These are phyloP conservation scores for Epinephelus moara DNA, from an alignment of 2,113 vertebrate species.

Conservation along the genomic window DNA sequence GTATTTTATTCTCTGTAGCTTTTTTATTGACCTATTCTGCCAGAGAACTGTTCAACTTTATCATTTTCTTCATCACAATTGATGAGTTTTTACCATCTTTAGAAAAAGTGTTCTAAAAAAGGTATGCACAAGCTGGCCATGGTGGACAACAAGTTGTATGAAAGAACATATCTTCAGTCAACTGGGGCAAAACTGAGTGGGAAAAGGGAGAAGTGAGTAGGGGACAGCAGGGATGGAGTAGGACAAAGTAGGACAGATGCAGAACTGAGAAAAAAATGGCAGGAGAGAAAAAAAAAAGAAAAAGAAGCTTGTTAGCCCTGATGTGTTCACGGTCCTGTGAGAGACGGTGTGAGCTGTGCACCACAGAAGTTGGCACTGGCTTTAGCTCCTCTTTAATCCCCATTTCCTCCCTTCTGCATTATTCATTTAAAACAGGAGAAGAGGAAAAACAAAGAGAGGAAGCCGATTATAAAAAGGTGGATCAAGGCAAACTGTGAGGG, in stretches of 20 bases:
- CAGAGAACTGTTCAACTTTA: background rate
- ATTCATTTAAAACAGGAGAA: conserved; percentile 76
- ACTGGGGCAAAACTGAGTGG: conserved; percentile 25
- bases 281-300: conserved; percentile 19
- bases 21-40: background rate
- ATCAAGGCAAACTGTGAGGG: conserved; percentile 64
- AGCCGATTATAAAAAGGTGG: conserved; percentile 68
- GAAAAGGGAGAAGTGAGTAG: conserved; percentile 15
- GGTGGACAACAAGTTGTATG: conserved; percentile 13
- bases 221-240: conserved; percentile 31
- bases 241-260: conserved; percentile 52
- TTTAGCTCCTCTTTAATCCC: conserved; percentile 77
- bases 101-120: background rate
- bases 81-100: background rate
- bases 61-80: background rate
- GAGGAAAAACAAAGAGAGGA: conserved; percentile 62
- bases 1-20: background rate
- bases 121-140: background rate
- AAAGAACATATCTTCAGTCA: conserved; percentile 34
- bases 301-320: conserved; percentile 68
- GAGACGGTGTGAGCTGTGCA: conserved; percentile 55
- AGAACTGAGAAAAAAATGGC: conserved; percentile 63
- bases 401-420: conserved; percentile 76
- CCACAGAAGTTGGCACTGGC: conserved; percentile 68
- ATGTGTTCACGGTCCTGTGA: conserved; percentile 68